Percentiles rank a stretch among this genome's conserved stretches.
phyloP scores from a whole-genome alignment of 2,113 vertebrate species.

The Panthera leo region DNA sequence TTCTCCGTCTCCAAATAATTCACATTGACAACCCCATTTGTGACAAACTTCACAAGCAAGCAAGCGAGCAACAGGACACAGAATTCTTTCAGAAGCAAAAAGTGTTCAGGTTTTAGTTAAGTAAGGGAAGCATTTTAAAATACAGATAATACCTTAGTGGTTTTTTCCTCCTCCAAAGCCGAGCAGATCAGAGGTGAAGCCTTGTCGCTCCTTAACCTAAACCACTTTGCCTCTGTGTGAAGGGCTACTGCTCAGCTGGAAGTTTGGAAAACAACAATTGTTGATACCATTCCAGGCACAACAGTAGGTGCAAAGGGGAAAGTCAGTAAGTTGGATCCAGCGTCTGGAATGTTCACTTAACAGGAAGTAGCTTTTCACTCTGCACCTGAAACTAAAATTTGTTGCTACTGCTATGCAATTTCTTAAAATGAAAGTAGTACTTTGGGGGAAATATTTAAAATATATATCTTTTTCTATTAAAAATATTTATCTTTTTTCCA shows the following conservation, averaged over 20 bases:
- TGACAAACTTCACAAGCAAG: slow-evolving; percentile 15
- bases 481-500: slow-evolving; percentile 78
- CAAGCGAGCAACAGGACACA: not conserved
- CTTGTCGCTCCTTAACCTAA: not conserved
- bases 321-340: not conserved
- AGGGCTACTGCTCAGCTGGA: not conserved
- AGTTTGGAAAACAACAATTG: not conserved
- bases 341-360: not conserved
- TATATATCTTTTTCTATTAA: slow-evolving; percentile 87
- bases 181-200: not conserved
- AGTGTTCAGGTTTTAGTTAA: slow-evolving; percentile 42
- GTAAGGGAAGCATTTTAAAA: slow-evolving; percentile 50
- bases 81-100: slow-evolving; percentile 41
- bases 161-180: slow-evolving; percentile 33
- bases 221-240: not conserved
- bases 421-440: slow-evolving; percentile 78
- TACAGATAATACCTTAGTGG: slow-evolving; percentile 50
- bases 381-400: slow-evolving; percentile 31
- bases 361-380: slow-evolving; percentile 30
- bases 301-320: not conserved
- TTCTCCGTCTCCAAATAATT: not conserved
- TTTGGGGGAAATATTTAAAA: slow-evolving; percentile 85
- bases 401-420: slow-evolving; percentile 27
- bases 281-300: not conserved
- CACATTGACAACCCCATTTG: not conserved